These are phyloP conservation scores for Siniperca obscura DNA, from an alignment of 2,797 vertebrate genomes.

Conservation along the genomic window DNA sequence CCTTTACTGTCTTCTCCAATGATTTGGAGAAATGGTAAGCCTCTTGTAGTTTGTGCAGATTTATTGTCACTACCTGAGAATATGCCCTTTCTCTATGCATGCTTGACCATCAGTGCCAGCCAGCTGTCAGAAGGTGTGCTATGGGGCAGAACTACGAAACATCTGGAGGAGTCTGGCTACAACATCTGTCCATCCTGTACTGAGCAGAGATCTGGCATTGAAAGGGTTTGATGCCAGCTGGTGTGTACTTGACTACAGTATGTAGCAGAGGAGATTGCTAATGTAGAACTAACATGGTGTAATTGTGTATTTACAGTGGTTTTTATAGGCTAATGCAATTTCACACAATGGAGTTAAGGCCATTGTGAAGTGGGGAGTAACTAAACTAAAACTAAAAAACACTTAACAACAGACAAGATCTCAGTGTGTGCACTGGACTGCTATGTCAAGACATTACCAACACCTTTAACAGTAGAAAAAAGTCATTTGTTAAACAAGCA, in stretches of 20 bases:
- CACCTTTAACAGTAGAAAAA: not conserved
- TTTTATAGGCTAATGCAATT: constrained; percentile 25
- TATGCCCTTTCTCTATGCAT: not conserved
- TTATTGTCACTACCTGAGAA: constrained; percentile 11
- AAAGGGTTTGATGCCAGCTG: constrained; percentile 50
- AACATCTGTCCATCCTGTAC: constrained; percentile 60
- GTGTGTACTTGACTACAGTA: constrained; percentile 19
- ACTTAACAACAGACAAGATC: constrained; percentile 20
- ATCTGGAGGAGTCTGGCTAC: constrained; percentile 57
- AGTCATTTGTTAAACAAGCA: not conserved
- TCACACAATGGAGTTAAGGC: constrained; percentile 19
- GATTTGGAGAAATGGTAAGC: not conserved
- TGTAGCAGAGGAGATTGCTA: constrained; percentile 18
- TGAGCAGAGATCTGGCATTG: constrained; percentile 38
- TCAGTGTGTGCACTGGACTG: constrained; percentile 2
- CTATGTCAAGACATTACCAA: not conserved
- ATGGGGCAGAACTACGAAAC: constrained; percentile 40
- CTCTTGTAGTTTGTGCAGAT: not conserved
- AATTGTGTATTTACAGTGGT: constrained; percentile 28
- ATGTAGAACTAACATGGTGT: constrained; percentile 42
- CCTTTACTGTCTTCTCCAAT: not conserved
- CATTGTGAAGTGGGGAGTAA: constrained; percentile 4
- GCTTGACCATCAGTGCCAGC: constrained; percentile 44
- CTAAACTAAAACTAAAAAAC: constrained; percentile 6
- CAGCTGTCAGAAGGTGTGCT: constrained; percentile 53